Percentiles rank a stretch among this genome's conserved stretches.
Evolutionary conservation across 2,113 vertebrate species (phyloP).

Genomic region (Psilopogon haemacephalus): DNA sequence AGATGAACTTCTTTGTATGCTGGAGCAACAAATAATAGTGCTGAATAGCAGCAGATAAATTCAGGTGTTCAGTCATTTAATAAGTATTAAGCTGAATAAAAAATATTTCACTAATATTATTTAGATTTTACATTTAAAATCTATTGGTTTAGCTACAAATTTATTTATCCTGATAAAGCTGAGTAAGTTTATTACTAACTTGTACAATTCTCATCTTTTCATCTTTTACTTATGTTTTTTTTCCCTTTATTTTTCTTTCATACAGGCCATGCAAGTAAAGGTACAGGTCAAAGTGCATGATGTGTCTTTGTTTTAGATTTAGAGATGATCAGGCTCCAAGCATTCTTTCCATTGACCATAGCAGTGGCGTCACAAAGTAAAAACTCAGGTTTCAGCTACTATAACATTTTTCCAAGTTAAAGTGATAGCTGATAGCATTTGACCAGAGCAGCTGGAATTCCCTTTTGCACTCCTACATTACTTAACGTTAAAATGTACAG

Average conservation of each 20-base stretch:
- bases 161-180: slow-evolving; percentile 20
- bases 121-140: background rate
- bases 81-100: background rate
- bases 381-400: background rate
- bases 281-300: slow-evolving; percentile 88
- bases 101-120: background rate
- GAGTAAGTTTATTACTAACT: slow-evolving; percentile 41
- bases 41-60: background rate
- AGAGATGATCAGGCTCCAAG: slow-evolving; percentile 71
- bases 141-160: background rate
- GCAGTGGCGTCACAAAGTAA: slow-evolving; percentile 76
- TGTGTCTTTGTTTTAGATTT: slow-evolving; percentile 78
- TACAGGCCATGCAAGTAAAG: slow-evolving; percentile 90
- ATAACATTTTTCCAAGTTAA: background rate
- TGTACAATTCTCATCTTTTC: slow-evolving; percentile 46
- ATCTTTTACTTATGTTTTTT: slow-evolving; percentile 74
- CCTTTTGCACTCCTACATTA: background rate
- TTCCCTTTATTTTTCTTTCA: slow-evolving; percentile 80
- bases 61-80: background rate
- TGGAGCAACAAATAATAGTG: background rate
- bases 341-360: slow-evolving; percentile 69
- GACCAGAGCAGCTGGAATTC: background rate
- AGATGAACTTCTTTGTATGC: background rate
- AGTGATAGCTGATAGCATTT: background rate
- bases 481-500: background rate